Conservation (phyloP, 1,140 invertebrate species). For the Drosophila neocordata region DNA sequence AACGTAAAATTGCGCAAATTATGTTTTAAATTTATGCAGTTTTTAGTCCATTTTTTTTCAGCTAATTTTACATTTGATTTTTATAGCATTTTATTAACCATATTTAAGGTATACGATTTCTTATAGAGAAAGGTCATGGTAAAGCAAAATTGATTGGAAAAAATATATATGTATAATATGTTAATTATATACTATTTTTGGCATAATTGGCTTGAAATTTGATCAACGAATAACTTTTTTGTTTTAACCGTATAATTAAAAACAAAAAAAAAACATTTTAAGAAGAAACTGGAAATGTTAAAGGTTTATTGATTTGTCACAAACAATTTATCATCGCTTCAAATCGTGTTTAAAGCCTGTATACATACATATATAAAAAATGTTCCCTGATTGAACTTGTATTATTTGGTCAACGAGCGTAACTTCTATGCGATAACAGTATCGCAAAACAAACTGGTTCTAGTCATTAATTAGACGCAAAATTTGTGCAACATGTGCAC, state of each 20-base stretch:
- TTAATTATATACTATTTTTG: slow-evolving; percentile 41
- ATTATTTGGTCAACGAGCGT: slow-evolving; percentile 13
- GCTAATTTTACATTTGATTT: neutral
- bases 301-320: slow-evolving; percentile 39
- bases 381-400: slow-evolving; percentile 11
- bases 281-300: slow-evolving; percentile 51
- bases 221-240: slow-evolving; percentile 37
- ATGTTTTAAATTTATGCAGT: no score
- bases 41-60: neutral
- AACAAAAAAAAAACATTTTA: neutral
- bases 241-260: slow-evolving; percentile 3
- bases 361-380: neutral
- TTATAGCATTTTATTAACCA: neutral
- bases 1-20: no score
- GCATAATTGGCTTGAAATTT: slow-evolving; percentile 44
- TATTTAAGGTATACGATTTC: slow-evolving; percentile 13
- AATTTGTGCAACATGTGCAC: neutral
- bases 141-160: slow-evolving; percentile 29
- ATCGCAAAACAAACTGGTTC: neutral
- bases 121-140: slow-evolving; percentile 55
- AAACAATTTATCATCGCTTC: slow-evolving; percentile 34
- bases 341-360: slow-evolving; percentile 9
- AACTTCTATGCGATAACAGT: slow-evolving; percentile 17
- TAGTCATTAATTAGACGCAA: neutral
- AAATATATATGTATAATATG: slow-evolving; percentile 18